Evolutionary conservation across 1,140 invertebrate genomes (phyloP).

Genomic region (Achatina immaculata): DNA sequence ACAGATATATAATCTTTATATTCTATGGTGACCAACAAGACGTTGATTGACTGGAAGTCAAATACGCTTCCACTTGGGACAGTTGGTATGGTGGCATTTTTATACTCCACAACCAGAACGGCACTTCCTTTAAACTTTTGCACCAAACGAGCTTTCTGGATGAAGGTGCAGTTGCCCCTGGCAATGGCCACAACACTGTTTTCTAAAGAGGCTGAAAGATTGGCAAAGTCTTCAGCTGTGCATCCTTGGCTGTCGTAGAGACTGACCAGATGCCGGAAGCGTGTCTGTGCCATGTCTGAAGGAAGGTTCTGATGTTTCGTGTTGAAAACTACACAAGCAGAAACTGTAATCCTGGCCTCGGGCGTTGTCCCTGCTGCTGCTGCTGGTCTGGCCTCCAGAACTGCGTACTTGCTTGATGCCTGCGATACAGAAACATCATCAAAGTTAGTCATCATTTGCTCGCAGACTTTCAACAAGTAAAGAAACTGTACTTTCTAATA

Average conservation of each 20-base stretch:
- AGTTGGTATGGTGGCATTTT: constrained; percentile 24
- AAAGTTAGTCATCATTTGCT: too few species aligned
- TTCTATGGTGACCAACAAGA: constrained; percentile 52
- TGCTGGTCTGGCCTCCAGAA: constrained; percentile 1
- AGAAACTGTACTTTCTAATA: too few species aligned
- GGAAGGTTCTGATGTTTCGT: constrained; percentile 5
- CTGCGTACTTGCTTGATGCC: not conserved
- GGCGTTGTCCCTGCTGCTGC: not conserved
- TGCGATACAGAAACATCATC: not conserved
- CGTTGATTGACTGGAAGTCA: constrained; percentile 56
- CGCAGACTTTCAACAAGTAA: too few species aligned
- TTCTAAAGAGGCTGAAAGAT: not conserved
- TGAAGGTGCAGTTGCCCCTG: constrained; percentile 56
- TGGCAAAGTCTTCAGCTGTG: not conserved
- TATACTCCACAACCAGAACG: constrained; percentile 17
- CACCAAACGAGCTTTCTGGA: constrained; percentile 12
- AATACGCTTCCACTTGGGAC: constrained; percentile 37
- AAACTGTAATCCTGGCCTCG: not conserved
- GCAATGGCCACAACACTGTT: constrained; percentile 44
- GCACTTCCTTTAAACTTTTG: not conserved
- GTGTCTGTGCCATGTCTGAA: not conserved
- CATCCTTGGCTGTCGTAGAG: not conserved
- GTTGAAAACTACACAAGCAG: constrained; percentile 5
- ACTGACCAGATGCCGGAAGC: not conserved
- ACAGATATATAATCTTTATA: constrained; percentile 39